Percentiles rank a stretch among this genome's conserved stretches.
phyloP scores from a whole-genome alignment of 2,888 invertebrate genomes.

The Chrysomela aeneicollis region DNA sequence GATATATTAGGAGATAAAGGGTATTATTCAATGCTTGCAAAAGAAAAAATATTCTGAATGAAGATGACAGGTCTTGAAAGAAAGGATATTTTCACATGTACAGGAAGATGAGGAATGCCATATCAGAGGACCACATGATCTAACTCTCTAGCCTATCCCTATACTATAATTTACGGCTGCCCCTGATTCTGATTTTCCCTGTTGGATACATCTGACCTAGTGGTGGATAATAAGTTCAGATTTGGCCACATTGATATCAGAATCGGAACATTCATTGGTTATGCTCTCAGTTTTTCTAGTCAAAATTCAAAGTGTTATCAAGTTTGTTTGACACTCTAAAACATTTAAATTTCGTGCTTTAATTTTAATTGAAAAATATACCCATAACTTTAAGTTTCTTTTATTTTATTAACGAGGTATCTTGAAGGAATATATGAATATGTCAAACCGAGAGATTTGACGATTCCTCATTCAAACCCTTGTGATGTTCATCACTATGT shows the following conservation, averaged over 20 bases:
- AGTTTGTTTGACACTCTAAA: neutral
- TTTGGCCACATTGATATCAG: neutral
- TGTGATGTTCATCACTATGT: constrained; percentile 53
- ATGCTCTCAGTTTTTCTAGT: neutral
- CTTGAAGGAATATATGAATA: constrained; percentile 42
- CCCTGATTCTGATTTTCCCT: constrained; percentile 48
- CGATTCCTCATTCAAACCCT: constrained; percentile 51
- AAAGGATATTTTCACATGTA: too few species aligned
- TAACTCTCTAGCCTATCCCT: neutral
- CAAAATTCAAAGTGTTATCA: neutral
- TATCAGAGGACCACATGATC: neutral
- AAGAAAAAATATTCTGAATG: too few species aligned
- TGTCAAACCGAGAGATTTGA: constrained; percentile 60
- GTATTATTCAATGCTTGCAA: too few species aligned
- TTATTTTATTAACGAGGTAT: neutral
- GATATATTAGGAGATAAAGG: too few species aligned
- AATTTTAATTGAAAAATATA: neutral
- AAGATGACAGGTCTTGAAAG: too few species aligned
- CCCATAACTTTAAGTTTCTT: neutral
- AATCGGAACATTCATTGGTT: neutral
- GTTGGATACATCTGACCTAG: constrained; percentile 40
- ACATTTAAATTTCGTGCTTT: neutral
- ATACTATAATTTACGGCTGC: neutral
- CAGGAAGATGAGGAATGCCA: neutral
- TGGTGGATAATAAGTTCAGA: constrained; percentile 26